Evolutionary conservation across 2,797 vertebrate genomes (phyloP).

Genomic region (Lepilemur septentrionalis): DNA sequence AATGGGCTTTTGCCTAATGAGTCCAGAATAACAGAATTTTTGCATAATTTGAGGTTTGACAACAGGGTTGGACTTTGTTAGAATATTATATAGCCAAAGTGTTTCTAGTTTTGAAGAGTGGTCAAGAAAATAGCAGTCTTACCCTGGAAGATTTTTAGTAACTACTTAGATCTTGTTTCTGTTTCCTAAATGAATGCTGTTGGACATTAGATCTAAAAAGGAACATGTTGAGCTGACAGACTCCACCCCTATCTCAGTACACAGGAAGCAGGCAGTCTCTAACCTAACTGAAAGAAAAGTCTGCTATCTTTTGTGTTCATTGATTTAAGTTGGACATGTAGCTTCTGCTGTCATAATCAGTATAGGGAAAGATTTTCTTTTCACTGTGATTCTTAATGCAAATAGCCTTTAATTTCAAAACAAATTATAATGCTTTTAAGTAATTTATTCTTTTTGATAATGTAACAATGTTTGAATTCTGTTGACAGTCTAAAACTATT

Average conservation of each 20-base stretch:
- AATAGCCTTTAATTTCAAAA: constrained; percentile 55
- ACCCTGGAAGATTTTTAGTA: constrained; percentile 3
- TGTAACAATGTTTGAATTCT: neutral
- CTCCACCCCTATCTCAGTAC: neutral
- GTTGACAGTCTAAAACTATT: neutral
- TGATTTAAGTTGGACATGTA: neutral
- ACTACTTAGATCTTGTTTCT: constrained; percentile 60
- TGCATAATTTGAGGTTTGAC: constrained; percentile 32
- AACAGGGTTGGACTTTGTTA: constrained; percentile 7
- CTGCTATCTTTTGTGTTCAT: neutral
- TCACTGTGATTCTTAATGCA: neutral
- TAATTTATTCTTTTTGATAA: constrained; percentile 32
- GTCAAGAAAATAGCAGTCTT: neutral
- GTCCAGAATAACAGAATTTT: constrained; percentile 13
- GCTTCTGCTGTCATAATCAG: neutral
- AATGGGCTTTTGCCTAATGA: neutral
- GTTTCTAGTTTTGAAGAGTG: neutral
- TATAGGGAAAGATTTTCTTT: neutral
- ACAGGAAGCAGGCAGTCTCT: constrained; percentile 74
- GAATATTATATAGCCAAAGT: neutral
- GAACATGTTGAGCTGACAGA: neutral
- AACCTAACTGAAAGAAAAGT: constrained; percentile 19
- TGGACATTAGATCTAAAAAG: constrained; percentile 22
- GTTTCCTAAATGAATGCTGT: constrained; percentile 53
- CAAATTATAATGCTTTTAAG: constrained; percentile 49